Base-by-base conservation (phyloP, 2,797 vertebrate genomes). In the Cyprinella venusta region DNA sequence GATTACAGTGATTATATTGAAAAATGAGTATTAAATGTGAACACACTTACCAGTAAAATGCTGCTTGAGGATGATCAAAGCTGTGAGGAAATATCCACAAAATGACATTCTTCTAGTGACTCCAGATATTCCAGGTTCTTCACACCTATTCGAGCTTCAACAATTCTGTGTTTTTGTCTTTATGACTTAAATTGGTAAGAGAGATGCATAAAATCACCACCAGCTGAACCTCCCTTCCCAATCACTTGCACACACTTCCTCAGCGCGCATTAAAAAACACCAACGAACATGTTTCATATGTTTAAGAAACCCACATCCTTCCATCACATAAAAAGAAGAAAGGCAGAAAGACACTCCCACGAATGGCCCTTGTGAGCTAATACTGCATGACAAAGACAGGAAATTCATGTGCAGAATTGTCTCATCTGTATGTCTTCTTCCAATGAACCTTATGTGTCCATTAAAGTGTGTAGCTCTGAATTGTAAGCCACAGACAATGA, bases 251-350 rank as follows among this genome's bases (percentile, higher is more conserved):
- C 65, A 83, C 78, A 70, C 81, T 83, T 83, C 81, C 81, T 83
- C 64, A 78, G 56, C 52, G 24, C 24, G 21, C 48, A 26, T 26
- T 13, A 45, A 56, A 56, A 19, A 15, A 9, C 45, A n/a, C 30
- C 48, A 82, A 76, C 24, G 7, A 79, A 16, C 67, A 42, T 24
- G 52, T 77, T 77, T 56, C 63, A 24, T 76, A 24, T 68, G 81
- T 67, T 65, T 67, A 76, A 83, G 30, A 83, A 75, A 83, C 70
- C 81, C 81, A 83, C 81, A 77, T 83, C 81, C 81, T 83, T 82
- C 45, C 71, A 74, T 82, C 24, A 61, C 15, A 70, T 48, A 24
- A 26, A 52, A 63, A 52, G 38, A 45, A 77, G 50, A 67, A 54
- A 64, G 33, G 10, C 56, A 59, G 6, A 70, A 54, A 42, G n/a